phyloP scores from a whole-genome alignment of 1,140 invertebrate genomes.

The Drosophila subobscura region DNA sequence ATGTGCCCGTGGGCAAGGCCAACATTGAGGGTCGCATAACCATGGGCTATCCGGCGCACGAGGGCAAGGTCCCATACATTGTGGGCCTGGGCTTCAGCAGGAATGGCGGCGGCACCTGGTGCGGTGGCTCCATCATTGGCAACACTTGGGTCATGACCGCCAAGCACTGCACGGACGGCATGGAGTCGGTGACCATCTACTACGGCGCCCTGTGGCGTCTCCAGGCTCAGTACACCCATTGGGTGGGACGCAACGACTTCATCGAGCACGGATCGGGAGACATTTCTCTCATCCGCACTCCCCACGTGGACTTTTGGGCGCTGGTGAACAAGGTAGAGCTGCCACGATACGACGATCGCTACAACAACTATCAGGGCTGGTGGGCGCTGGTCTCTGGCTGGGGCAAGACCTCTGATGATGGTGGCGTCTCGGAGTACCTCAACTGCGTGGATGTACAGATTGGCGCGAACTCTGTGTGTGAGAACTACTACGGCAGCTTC shows the following conservation, averaged over 20 bases:
- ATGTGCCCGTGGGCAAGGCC: conserved; percentile 13
- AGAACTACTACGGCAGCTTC: conserved; percentile 11
- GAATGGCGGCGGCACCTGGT: conserved; percentile 81
- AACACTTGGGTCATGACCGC: conserved; percentile 85
- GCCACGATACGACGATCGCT: conserved; percentile 29
- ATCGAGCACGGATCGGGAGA: conserved; percentile 50
- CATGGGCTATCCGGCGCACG: conserved; percentile 55
- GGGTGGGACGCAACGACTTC: conserved; percentile 33
- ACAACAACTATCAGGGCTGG: conserved; percentile 35
- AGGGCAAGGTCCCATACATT: conserved; percentile 84
- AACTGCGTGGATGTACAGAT: conserved; percentile 33
- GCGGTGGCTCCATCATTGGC: conserved; percentile 86
- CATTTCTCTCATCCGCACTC: conserved; percentile 48
- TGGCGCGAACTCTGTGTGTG: conserved; percentile 23
- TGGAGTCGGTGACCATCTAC: conserved; percentile 43
- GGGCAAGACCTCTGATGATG: conserved; percentile 34
- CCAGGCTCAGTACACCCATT: conserved; percentile 39
- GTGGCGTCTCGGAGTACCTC: conserved; percentile 17
- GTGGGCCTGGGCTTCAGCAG: conserved; percentile 80
- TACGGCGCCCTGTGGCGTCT: conserved; percentile 58
- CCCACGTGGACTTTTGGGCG: conserved; percentile 10
- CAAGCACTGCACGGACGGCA: conserved; percentile 85
- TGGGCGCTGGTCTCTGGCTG: conserved; percentile 48
- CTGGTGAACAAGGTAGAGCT: conserved; percentile 33
- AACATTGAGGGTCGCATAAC: conserved; percentile 62